Percentiles rank a stretch among this genome's conserved stretches.
Evolutionary conservation across 23 tunicate genomes (phyloP).

Genomic region (Ascidia mentula): DNA sequence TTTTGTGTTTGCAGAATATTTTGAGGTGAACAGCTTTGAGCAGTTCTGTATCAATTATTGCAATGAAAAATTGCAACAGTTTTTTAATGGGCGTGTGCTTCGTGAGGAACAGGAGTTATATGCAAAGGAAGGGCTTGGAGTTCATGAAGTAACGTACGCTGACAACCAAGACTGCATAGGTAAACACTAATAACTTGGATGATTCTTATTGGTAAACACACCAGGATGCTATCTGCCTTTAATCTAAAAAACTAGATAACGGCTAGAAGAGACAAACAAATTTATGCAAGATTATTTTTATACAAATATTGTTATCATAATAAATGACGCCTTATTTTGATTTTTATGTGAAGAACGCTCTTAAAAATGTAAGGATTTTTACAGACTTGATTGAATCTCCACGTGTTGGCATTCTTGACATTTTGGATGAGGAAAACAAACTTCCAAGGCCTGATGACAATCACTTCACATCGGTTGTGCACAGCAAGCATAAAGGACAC

Average conservation of each 20-base stretch:
- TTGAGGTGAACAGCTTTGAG: conserved; percentile 92
- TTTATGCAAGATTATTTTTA: neutral
- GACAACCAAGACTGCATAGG: conserved; percentile 98
- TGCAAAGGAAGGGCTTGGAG: conserved; percentile 87
- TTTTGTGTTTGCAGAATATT: conserved; percentile 62
- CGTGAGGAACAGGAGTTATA: conserved; percentile 95
- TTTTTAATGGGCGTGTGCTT: conserved; percentile 83
- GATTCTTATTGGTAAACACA: too few species aligned
- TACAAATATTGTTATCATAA: neutral
- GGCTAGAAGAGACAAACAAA: neutral
- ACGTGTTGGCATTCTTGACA: conserved; percentile 83
- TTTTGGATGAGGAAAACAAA: conserved; percentile 92
- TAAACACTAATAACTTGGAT: too few species aligned
- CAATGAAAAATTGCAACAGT: conserved; percentile 95
- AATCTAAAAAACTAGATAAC: too few species aligned
- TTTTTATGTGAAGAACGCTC: too few species aligned
- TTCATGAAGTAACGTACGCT: conserved; percentile 80
- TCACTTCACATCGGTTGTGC: conserved; percentile 74
- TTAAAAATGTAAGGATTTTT: neutral
- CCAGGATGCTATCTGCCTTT: too few species aligned
- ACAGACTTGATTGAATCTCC: conserved; percentile 86
- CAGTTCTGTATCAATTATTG: conserved; percentile 99
- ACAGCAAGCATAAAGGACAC: conserved; percentile 72
- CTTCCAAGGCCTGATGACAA: conserved; percentile 69
- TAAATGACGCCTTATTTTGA: neutral